Conservation (phyloP, 2,797 vertebrate genomes). For the Paratrypauchen microcephalus region DNA sequence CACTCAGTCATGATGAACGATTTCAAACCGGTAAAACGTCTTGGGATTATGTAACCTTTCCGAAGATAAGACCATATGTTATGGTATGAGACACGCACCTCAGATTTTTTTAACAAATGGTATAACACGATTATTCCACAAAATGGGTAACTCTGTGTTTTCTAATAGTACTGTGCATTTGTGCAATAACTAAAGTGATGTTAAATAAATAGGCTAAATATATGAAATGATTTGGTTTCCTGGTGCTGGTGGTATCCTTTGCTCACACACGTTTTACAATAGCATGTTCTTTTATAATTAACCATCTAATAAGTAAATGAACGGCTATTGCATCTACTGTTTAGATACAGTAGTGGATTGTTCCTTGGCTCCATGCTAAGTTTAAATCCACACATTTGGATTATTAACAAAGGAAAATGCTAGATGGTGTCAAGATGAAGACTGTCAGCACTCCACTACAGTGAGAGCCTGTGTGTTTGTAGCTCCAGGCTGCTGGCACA, state of each 20-base stretch:
- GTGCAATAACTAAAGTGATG: too few relatives aligned
- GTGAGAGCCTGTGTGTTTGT: conserved; percentile 3
- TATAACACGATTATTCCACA: background rate
- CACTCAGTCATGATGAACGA: conserved; percentile 70
- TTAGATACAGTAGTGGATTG: conserved; percentile 4
- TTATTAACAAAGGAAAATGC: conserved; percentile 33
- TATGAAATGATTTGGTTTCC: background rate
- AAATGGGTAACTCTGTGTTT: background rate
- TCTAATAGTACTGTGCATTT: background rate
- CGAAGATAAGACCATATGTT: conserved; percentile 62
- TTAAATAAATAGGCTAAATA: too few relatives aligned
- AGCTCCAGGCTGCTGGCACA: conserved; percentile 32
- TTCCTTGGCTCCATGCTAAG: conserved; percentile 21
- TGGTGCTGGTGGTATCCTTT: background rate
- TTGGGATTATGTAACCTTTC: conserved; percentile 65
- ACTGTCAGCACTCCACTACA: conserved; percentile 34
- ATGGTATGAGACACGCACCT: conserved; percentile 43
- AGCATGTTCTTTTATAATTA: conserved; percentile 15
- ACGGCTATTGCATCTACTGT: conserved; percentile 14
- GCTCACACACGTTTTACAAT: background rate
- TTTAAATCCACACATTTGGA: conserved; percentile 36
- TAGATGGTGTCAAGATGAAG: conserved; percentile 35
- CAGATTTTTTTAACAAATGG: background rate
- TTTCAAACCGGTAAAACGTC: conserved; percentile 65
- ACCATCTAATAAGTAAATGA: conserved; percentile 4